Base-by-base conservation (phyloP, 2,888 invertebrate genomes). In the Endotricha flammealis region DNA sequence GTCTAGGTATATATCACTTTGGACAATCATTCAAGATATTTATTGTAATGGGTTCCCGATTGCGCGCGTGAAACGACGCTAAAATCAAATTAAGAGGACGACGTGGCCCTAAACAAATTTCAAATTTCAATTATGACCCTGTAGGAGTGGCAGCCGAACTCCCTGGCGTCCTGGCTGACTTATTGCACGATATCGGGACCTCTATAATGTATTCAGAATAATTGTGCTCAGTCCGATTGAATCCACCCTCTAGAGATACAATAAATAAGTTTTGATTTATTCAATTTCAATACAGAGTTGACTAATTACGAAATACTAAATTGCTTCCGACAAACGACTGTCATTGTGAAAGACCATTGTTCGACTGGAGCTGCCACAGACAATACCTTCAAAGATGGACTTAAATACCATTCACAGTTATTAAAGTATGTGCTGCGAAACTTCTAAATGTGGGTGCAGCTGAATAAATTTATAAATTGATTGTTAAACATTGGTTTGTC, bases 31-130 rank as follows among this genome's bases (percentile, higher is more conserved):
- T n/a, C n/a, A n/a, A n/a, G n/a, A n/a, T n/a, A 78, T 82, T 79
- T 80, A 79, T 75, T 73, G 71, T 75, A 76, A 80, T 79, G 9
- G 28, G 29, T 33, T 29, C 22, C 29, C 58, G 73, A 80, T 76
- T 76, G 72, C 69, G 53, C 61, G 53, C 61, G 62, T 40, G 35
- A 63, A 57, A 59, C 66, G 64, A 66, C 68, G 60, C 65, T 69
- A 48, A 71, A 80, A 83, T 83, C 73, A 69, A 85, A 81, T 85
- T 81, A 83, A 69, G 50, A 65, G 63, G 58, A 70, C 70, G 60
- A 60, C 64, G 63, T 65, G 65, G 70, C 76, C 82, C 83, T 83
- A 82, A 82, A 83, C 80, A 85, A 86, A 85, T 86, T 85, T 82
- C 79, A 81, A 83, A 83, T 82, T 80, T 79, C 83, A 83, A 85